Conservation (phyloP, 2,797 vertebrate species). For the Falco berigora region DNA sequence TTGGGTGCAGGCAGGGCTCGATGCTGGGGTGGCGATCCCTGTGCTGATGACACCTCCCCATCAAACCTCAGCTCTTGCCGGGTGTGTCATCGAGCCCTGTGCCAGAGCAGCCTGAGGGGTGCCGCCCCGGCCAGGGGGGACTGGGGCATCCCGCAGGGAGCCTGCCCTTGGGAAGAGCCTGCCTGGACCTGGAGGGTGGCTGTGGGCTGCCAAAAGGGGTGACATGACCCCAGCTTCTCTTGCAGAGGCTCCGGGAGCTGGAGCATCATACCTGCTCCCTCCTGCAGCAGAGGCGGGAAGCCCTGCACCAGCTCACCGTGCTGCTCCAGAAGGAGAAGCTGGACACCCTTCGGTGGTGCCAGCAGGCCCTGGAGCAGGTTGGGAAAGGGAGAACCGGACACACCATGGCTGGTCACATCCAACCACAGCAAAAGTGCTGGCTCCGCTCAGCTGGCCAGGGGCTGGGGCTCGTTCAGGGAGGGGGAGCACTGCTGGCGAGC, state of each 20-base stretch:
- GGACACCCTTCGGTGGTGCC: slow-evolving; percentile 54
- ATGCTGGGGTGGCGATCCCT: not conserved
- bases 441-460: not conserved
- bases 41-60: rapidly evolving
- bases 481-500: not conserved
- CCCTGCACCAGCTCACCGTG: slow-evolving; percentile 37
- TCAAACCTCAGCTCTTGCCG: not conserved
- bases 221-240: not conserved
- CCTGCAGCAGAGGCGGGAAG: slow-evolving; percentile 61
- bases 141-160: rapidly evolving
- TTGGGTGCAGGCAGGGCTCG: not conserved
- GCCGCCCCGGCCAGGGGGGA: not conserved
- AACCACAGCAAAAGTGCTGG: not conserved
- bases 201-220: rapidly evolving
- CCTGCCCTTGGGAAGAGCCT: not conserved
- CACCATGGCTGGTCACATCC: rapidly evolving
- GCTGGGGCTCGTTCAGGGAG: rapidly evolving
- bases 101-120: not conserved
- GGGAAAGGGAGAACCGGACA: not conserved
- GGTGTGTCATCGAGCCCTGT: not conserved
- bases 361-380: slow-evolving; percentile 38
- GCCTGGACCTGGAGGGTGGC: not conserved
- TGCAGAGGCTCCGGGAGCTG: slow-evolving; percentile 71
- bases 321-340: slow-evolving; percentile 70
- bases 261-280: slow-evolving; percentile 39